Evolutionary conservation across 2,113 vertebrate genomes (phyloP), one percentile per base, ranked within the genome.

Genomic region (Clarias macrocephalus): DNA sequence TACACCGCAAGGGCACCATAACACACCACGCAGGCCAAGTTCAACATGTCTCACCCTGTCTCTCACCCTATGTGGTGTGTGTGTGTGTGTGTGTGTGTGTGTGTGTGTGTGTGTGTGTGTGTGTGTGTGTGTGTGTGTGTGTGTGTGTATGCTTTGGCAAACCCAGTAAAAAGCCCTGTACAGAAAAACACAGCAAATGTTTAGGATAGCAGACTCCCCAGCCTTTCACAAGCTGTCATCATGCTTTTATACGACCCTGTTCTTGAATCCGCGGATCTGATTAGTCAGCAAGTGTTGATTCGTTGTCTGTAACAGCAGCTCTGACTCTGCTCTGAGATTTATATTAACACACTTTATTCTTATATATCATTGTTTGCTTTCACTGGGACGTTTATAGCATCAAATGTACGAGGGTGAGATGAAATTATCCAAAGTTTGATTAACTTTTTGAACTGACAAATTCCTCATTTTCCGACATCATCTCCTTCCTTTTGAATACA

Each of bases 171-270:
- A 91, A 83, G 80, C 80, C 85, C 77, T 88, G 59, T 33, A 86
- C 81, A 82, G 79, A 70, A 48, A 82, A 63, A 83, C 63, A 82
- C 73, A 63, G 15, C 79, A 48, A 85, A 83, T 82, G 81, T 87
- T 87, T 88, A 77, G 86, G 83, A 59, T 66, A 15, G 37, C 42
- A 25, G 60, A 83, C 89, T 92, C 89, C 87, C 83, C 83, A 84
- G 89, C 77, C 87, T 85, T 48, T 90, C 70, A 42, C 33, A 10
- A 73, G 70, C 33, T 8, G 5, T 66, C 30, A 13, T 25, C 48
- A 23, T 25, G 37, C 4, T 52, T 52, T 52, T 48, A 75, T 25
- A 52, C 5, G 16, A 7, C 23, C 15, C 0, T 1, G 3, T 23
- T 48, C 1, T 75, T 25, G n/a, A 16, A 72, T 42, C 21, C 70